Percentiles rank a stretch among this genome's conserved stretches.
Evolutionary conservation across 2,888 invertebrate genomes (phyloP).

Genomic region (Trissolcus japonicus): DNA sequence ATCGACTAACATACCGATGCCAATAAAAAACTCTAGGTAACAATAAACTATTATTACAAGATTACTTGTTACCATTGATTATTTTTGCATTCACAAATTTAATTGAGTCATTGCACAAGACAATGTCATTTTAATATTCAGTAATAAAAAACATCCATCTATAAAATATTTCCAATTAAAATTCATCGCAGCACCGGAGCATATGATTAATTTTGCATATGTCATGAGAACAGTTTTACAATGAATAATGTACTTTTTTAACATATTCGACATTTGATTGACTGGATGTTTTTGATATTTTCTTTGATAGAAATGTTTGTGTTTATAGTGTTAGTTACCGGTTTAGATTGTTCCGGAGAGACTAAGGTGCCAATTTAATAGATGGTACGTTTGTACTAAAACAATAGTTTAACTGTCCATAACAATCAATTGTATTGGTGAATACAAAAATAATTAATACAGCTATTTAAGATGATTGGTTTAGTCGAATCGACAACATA

Average conservation of each 20-base stretch:
- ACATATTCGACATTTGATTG: background rate
- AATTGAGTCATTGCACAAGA: conserved; percentile 19
- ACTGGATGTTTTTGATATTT: background rate
- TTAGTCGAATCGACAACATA: too few relatives aligned
- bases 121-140: conserved; percentile 20
- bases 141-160: too few relatives aligned
- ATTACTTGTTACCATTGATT: too few relatives aligned
- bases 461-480: too few relatives aligned
- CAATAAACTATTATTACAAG: conserved; percentile 23
- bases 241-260: too few relatives aligned
- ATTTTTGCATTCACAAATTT: conserved; percentile 5
- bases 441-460: conserved; percentile 3
- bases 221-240: too few relatives aligned
- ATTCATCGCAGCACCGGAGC: too few relatives aligned
- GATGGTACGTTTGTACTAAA: conserved; percentile 34
- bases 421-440: background rate
- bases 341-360: conserved; percentile 38
- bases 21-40: conserved; percentile 75
- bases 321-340: conserved; percentile 20
- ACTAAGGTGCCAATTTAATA: conserved; percentile 16
- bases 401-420: too few relatives aligned
- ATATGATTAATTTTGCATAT: too few relatives aligned
- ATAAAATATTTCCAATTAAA: too few relatives aligned
- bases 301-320: background rate
- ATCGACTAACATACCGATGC: conserved; percentile 75